Conservation (phyloP, 2,888 invertebrate species). For the Ditula angustiorana region DNA sequence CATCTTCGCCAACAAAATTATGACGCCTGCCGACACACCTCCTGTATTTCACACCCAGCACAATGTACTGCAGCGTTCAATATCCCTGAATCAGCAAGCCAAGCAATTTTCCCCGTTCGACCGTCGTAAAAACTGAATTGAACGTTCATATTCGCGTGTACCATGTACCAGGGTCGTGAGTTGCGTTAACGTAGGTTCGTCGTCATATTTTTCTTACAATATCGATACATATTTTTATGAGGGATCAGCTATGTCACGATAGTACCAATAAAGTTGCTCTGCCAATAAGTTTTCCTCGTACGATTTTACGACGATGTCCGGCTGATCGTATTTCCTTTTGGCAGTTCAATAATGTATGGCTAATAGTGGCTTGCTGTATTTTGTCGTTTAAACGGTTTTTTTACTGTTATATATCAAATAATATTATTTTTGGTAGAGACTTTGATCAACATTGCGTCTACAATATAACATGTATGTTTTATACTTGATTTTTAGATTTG, state of each 20-base stretch:
- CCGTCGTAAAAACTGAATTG: conserved; percentile 58
- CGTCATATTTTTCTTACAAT: conserved; percentile 73
- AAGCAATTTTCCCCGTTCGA: conserved; percentile 59
- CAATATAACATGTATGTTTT: too few relatives aligned
- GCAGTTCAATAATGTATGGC: conserved; percentile 35
- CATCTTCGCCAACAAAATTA: conserved; percentile 56
- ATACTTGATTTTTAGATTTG: too few relatives aligned
- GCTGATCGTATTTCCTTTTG: conserved; percentile 54
- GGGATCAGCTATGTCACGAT: conserved; percentile 78
- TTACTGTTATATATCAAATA: not conserved
- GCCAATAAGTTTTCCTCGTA: conserved; percentile 76
- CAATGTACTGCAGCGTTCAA: conserved; percentile 55
- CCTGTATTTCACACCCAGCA: conserved; percentile 56
- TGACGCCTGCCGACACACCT: conserved; percentile 60
- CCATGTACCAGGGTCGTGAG: conserved; percentile 47
- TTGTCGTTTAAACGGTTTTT: not conserved
- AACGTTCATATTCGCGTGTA: conserved; percentile 66
- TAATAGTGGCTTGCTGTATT: conserved; percentile 16
- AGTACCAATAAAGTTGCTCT: conserved; percentile 75
- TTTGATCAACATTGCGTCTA: too few relatives aligned
- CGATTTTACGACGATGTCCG: conserved; percentile 75
- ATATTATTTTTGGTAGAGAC: too few relatives aligned
- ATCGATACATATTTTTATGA: conserved; percentile 80
- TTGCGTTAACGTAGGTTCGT: conserved; percentile 55
- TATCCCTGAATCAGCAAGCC: conserved; percentile 62